Evolutionary conservation across 2,888 invertebrate species (phyloP), one percentile per base, ranked within the genome.

Genomic region (Apantesis nais): DNA sequence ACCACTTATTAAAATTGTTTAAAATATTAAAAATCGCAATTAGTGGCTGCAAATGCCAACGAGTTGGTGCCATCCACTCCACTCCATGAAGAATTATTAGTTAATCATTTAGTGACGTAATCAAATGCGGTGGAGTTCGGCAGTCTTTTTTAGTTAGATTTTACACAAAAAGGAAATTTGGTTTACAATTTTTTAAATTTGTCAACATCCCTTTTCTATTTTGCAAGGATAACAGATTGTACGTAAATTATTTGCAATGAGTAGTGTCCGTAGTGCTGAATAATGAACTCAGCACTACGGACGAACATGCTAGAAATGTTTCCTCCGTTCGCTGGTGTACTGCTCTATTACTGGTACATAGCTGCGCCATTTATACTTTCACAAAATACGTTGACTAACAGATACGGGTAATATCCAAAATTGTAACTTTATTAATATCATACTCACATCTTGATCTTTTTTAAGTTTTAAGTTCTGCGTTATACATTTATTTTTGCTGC

Each of bases 391-490:
- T 75, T 73, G 44, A 81, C 77, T 78, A 78, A 82, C 77, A 76
- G 60, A 78, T 87, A 87, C 85, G 86, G 87, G 88, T 87, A 83
- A 77, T 77, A 76, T 86, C 85, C 84, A 86, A 87, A 86, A 83
- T 84, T 74, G 69, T 80, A 78, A 79, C 75, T 80, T 82, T 79
- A 82, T 70, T 34, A 71, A 76, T 77, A 66, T 78, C 73, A 68
- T 71, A 75, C 75, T 79, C 79, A 79, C 76, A 73, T 71, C 78
- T 58, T 70, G 22, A 34, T 60, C 31, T 60, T 69, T 37, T 66
- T 62, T 74, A 69, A 70, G 39, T 69, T 74, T n/a, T 78, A 76
- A 73, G 71, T 71, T 64, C 14, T 29, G 65, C 41, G 74, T 52
- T 79, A 74, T 31, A 77, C 65, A 77, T 76, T 69, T 82, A 73